A percentile compares a stretch with the other conserved stretches of the same genome.
Conservation (phyloP, 2,888 invertebrate species). For the Ornithoptera priamus region DNA sequence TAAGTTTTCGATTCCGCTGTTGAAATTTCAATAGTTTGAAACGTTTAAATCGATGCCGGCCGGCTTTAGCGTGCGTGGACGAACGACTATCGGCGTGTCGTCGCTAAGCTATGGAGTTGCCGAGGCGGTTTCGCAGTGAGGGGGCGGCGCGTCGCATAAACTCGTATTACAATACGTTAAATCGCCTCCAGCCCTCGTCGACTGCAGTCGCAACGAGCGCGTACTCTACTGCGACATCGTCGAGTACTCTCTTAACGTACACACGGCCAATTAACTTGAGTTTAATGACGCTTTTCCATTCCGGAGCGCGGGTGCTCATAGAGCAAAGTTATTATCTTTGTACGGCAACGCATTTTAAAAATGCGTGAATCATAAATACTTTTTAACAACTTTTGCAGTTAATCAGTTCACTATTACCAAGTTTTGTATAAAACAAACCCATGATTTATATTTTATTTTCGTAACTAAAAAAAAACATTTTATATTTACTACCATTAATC, state of each 20-base stretch:
- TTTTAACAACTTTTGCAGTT: background rate
- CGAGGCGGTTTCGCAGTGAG: constrained; percentile 42
- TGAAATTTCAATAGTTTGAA: constrained; percentile 45
- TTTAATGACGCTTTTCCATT: constrained; percentile 62
- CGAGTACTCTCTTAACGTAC: constrained; percentile 50
- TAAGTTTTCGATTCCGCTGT: constrained; percentile 46
- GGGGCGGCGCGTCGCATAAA: constrained; percentile 51
- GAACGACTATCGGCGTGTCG: constrained; percentile 49
- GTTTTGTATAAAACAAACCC: background rate
- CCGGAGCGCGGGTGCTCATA: constrained; percentile 45
- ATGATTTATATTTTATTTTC: background rate
- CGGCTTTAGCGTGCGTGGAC: constrained; percentile 50
- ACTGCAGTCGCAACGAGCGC: constrained; percentile 51
- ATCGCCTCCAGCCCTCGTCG: constrained; percentile 60
- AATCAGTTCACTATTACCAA: background rate
- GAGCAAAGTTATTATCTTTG: constrained; percentile 13
- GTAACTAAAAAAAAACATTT: background rate
- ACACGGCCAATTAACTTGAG: constrained; percentile 62
- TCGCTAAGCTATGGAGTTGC: constrained; percentile 47
- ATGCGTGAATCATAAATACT: constrained; percentile 12
- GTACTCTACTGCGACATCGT: constrained; percentile 50
- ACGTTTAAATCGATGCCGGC: constrained; percentile 51
- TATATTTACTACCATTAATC: background rate
- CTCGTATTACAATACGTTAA: constrained; percentile 67
- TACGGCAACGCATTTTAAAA: background rate